Evolutionary conservation across 2,797 vertebrate genomes (phyloP).

Genomic region (Rhodeus uyekii): DNA sequence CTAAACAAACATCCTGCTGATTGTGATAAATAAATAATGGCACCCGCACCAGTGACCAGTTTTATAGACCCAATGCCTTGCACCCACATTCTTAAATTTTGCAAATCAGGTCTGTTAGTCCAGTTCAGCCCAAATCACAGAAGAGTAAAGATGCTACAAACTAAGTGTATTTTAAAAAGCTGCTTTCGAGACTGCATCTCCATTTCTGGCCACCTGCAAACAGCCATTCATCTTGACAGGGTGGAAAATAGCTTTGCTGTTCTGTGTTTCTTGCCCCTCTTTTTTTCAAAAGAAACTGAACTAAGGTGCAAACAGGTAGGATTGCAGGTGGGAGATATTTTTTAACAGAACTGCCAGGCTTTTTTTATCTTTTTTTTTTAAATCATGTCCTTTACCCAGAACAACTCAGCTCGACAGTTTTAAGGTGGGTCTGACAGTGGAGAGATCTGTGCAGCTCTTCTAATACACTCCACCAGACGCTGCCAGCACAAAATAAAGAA

Average conservation of each 20-base stretch:
- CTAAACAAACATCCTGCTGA: conserved; percentile 11
- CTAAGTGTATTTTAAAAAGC: conserved; percentile 46
- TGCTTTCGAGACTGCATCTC: conserved; percentile 8
- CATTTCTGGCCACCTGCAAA: conserved; percentile 27
- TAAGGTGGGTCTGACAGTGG: conserved; percentile 36
- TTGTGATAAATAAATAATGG: conserved; percentile 12
- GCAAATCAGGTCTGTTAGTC: background rate
- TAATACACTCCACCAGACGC: conserved; percentile 3
- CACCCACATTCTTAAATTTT: background rate
- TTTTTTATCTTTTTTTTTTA: conserved; percentile 24
- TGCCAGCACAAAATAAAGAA: conserved; percentile 10
- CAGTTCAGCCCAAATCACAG: conserved; percentile 16
- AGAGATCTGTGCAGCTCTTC: conserved; percentile 29
- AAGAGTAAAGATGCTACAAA: conserved; percentile 23
- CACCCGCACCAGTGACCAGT: background rate
- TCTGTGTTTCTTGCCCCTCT: conserved; percentile 20
- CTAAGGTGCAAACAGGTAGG: conserved; percentile 27
- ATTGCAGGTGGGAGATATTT: conserved; percentile 35
- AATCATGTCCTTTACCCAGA: conserved; percentile 43
- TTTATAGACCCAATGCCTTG: background rate
- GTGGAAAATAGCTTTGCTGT: conserved; percentile 46
- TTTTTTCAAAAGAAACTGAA: conserved; percentile 22
- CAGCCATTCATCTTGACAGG: conserved; percentile 50
- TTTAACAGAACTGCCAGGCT: conserved; percentile 37
- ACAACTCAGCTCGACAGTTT: conserved; percentile 32